A percentile compares a stretch with the other conserved stretches of the same genome.
Evolutionary conservation across 2,113 vertebrate genomes (phyloP).

Genomic region (Pica pica): DNA sequence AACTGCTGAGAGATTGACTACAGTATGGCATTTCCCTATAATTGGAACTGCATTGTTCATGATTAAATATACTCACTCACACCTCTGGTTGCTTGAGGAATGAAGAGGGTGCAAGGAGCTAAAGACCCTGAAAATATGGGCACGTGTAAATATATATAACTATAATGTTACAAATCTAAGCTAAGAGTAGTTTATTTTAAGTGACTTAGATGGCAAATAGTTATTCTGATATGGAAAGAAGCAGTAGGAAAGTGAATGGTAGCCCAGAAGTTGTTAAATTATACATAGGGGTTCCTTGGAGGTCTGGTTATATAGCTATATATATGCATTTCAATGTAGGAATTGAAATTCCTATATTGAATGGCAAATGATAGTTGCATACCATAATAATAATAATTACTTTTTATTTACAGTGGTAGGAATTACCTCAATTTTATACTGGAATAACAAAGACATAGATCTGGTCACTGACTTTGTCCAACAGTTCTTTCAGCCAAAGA

Average conservation of each 20-base stretch:
- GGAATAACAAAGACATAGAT: not conserved
- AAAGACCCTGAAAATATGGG: not conserved
- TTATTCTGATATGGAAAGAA: not conserved
- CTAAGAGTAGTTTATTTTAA: not conserved
- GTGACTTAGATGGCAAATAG: not conserved
- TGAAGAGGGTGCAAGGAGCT: not conserved
- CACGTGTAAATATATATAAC: not conserved
- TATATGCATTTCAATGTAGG: not conserved
- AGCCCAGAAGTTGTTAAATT: not conserved
- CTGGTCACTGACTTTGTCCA: not conserved
- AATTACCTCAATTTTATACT: not conserved
- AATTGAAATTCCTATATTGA: not conserved
- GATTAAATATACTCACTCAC: not conserved
- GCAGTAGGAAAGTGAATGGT: not conserved
- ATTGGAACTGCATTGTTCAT: conserved; percentile 45
- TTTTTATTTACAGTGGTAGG: not conserved
- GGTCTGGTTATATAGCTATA: not conserved
- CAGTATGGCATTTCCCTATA: conserved; percentile 1
- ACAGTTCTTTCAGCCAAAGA: not conserved
- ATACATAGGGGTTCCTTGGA: not conserved
- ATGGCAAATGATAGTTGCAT: not conserved
- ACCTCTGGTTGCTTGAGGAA: not conserved
- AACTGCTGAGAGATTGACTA: conserved; percentile 41
- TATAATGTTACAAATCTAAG: not conserved
- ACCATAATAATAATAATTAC: not conserved